Conservation (phyloP, 2,797 vertebrate species). For the Urophycis tenuis region DNA sequence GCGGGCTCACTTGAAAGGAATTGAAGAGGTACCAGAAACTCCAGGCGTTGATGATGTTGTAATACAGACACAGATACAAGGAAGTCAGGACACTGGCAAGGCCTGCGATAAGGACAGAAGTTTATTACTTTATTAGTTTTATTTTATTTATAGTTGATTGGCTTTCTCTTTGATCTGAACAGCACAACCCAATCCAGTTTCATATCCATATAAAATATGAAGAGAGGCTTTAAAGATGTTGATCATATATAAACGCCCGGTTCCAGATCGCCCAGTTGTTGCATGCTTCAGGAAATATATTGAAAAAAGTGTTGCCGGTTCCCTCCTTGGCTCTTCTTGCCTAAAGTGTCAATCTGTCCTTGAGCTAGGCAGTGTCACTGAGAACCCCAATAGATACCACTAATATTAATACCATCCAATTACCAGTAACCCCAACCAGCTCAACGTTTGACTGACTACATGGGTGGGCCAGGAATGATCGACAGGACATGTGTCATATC, state of each 20-base stretch:
- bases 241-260: too few species aligned
- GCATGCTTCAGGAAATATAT: too few species aligned
- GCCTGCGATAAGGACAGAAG: conserved; percentile 56
- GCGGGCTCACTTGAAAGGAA: conserved; percentile 84
- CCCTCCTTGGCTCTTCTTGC: neutral
- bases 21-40: conserved; percentile 97
- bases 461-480: neutral
- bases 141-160: neutral
- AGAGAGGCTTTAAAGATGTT: neutral
- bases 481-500: neutral
- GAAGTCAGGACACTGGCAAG: conserved; percentile 84
- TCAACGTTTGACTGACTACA: too few species aligned
- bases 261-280: too few species aligned
- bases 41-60: conserved; percentile 92
- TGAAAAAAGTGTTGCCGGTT: neutral
- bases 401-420: neutral
- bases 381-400: neutral
- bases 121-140: neutral
- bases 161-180: neutral
- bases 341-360: neutral
- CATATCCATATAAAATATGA: neutral
- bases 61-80: conserved; percentile 86
- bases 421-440: neutral
- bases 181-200: neutral
- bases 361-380: neutral